phyloP scores from a whole-genome alignment of 2,888 invertebrate species.

The Cactoblastis cactorum region DNA sequence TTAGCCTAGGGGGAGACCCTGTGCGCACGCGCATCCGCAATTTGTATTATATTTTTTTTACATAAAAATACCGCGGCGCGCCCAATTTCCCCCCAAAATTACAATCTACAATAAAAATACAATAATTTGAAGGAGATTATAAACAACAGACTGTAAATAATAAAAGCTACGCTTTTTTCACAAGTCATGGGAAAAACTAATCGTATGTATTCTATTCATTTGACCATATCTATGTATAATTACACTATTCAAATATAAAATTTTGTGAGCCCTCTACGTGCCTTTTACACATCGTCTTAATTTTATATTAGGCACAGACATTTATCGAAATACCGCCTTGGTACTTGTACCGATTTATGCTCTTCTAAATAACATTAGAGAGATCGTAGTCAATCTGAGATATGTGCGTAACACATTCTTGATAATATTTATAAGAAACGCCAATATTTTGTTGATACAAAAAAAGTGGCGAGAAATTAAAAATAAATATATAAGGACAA shows the following conservation, averaged over 20 bases:
- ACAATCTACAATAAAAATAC: slow-evolving; percentile 29
- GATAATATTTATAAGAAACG: background rate
- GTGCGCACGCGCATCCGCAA: slow-evolving; percentile 17
- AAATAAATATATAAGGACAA: too few relatives aligned
- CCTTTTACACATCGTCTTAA: background rate
- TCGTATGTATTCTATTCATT: background rate
- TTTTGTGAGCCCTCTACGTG: slow-evolving; percentile 5
- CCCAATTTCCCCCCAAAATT: slow-evolving; percentile 27
- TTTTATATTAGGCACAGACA: slow-evolving; percentile 7
- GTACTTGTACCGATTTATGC: background rate
- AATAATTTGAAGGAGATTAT: slow-evolving; percentile 35
- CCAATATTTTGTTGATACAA: slow-evolving; percentile 4
- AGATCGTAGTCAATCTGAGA: slow-evolving; percentile 8
- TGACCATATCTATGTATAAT: background rate
- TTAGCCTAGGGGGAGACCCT: slow-evolving; percentile 31
- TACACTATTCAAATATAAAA: background rate
- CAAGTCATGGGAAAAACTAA: slow-evolving; percentile 21
- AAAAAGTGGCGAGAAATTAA: background rate
- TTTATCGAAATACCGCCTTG: background rate
- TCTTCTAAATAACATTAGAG: slow-evolving; percentile 9
- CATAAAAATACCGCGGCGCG: slow-evolving; percentile 24
- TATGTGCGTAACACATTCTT: slow-evolving; percentile 10
- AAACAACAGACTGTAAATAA: slow-evolving; percentile 33
- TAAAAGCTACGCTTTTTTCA: slow-evolving; percentile 34
- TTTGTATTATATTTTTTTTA: slow-evolving; percentile 32